phyloP scores from a whole-genome alignment of 2,888 invertebrate species.

The Drosophila setosimentum region DNA sequence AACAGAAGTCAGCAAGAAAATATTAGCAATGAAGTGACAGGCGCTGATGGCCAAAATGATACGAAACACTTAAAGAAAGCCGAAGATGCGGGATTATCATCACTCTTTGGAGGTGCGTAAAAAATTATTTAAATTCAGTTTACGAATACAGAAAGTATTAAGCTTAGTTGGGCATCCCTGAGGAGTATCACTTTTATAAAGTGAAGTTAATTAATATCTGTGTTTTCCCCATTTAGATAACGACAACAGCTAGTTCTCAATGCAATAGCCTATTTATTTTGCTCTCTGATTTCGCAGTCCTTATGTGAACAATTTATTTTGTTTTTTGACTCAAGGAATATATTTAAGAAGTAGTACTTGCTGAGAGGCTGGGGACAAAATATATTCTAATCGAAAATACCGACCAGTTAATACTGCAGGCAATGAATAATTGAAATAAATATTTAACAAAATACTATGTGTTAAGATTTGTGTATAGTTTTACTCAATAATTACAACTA shows the following conservation, averaged over 20 bases:
- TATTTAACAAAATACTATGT: not conserved
- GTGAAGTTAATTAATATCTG: not conserved
- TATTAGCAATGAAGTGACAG: conserved; percentile 21
- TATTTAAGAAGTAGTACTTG: no score
- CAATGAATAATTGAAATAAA: no score
- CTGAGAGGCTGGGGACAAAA: no score
- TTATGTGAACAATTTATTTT: no score
- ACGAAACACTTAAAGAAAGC: conserved; percentile 43
- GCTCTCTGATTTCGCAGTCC: no score
- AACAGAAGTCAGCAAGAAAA: conserved; percentile 11
- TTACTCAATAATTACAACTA: not conserved
- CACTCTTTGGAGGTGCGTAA: conserved; percentile 86
- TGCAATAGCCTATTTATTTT: no score
- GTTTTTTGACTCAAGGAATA: no score
- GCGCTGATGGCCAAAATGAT: conserved; percentile 26
- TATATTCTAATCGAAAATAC: no score
- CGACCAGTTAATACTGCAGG: no score
- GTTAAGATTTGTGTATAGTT: not conserved
- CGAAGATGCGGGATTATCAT: conserved; percentile 76
- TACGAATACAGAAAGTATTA: not conserved
- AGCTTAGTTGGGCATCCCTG: not conserved
- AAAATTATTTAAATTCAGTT: not conserved
- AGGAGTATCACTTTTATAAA: no score
- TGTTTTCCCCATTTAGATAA: no score
- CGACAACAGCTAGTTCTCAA: no score